Conservation (phyloP, 37 sponge, comb jelly and placozoan genomes). For the Crambe crambe region DNA sequence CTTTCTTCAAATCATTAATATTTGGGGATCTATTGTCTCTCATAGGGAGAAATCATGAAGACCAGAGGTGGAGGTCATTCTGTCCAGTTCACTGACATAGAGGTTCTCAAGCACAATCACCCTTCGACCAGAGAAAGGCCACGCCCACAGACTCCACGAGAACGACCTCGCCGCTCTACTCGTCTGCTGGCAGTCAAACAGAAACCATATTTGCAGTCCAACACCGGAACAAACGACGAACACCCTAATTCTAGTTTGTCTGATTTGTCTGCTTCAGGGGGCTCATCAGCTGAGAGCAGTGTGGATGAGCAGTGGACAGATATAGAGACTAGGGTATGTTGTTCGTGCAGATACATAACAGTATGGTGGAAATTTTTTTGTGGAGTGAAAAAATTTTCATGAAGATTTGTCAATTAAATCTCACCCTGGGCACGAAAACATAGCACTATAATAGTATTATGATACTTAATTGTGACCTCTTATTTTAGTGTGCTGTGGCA, state of each 20-base stretch:
- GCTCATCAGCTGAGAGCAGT: constrained; percentile 9
- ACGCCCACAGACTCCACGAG: neutral
- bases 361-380: neutral
- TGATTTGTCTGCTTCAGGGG: neutral
- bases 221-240: neutral
- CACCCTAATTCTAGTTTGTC: neutral
- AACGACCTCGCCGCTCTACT: neutral
- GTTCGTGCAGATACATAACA: neutral
- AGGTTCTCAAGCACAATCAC: constrained; percentile 50
- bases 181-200: neutral
- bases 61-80: constrained; percentile 81
- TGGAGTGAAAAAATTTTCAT: neutral
- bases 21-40: too few species aligned
- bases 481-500: constrained; percentile 70
- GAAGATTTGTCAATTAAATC: too few species aligned
- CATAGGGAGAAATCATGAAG: constrained; percentile 72
- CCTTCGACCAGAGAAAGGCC: constrained; percentile 2
- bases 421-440: too few species aligned
- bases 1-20: too few species aligned
- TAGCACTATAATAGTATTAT: too few species aligned
- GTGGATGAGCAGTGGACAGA: constrained; percentile 54
- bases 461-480: too few species aligned
- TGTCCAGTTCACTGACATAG: constrained; percentile 90
- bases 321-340: constrained; percentile 74
- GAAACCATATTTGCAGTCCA: neutral